phyloP scores from a whole-genome alignment of 1,140 invertebrate species.

The Belonocnema kinseyi region DNA sequence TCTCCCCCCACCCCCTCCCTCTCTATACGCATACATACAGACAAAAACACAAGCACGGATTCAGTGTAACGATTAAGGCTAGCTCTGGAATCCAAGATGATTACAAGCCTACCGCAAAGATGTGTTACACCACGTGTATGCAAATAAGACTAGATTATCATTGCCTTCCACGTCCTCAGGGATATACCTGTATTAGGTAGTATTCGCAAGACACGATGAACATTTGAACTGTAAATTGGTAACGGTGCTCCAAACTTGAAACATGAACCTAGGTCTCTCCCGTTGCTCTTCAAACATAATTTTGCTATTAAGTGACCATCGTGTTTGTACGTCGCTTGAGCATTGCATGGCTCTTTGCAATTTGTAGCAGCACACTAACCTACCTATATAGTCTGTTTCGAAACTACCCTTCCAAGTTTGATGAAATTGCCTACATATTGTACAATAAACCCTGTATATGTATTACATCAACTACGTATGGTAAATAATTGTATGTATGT shows the following conservation, averaged over 20 bases:
- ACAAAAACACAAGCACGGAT: no score
- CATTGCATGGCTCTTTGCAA: constrained; percentile 3
- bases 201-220: constrained; percentile 6
- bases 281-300: constrained; percentile 24
- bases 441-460: background rate
- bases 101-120: constrained; percentile 19
- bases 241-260: constrained; percentile 18
- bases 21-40: background rate
- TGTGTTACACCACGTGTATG: constrained; percentile 23
- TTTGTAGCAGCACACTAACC: background rate
- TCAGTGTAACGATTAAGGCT: constrained; percentile 8
- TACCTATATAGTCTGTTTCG: background rate
- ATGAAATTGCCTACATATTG: background rate
- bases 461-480: no score
- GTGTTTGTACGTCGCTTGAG: constrained; percentile 14
- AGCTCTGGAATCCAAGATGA: constrained; percentile 19
- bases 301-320: constrained; percentile 16
- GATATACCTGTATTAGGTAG: background rate
- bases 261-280: constrained; percentile 8
- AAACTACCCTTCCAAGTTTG: background rate
- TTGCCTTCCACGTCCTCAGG: constrained; percentile 13
- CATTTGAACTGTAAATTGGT: constrained; percentile 23
- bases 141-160: constrained; percentile 24
- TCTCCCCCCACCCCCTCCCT: background rate
- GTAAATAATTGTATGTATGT: no score